Conservation (phyloP, 1,140 invertebrate species). For the Oryzaephilus surinamensis region DNA sequence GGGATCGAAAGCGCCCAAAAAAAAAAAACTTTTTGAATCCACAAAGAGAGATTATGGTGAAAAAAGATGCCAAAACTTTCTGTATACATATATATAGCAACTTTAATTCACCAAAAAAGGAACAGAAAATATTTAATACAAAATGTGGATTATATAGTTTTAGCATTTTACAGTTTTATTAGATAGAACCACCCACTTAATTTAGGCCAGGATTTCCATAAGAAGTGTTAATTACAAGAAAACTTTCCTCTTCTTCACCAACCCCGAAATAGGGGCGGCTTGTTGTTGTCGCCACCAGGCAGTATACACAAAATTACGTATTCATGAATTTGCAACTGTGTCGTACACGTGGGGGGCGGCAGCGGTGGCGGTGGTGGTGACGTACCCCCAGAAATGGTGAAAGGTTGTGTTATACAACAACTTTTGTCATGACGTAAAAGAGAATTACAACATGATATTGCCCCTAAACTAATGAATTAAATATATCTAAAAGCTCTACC, state of each 20-base stretch:
- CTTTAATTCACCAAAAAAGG: constrained; percentile 17
- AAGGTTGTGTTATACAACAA: no score
- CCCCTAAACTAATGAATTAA: no score
- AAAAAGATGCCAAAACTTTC: constrained; percentile 12
- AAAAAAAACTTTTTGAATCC: constrained; percentile 15
- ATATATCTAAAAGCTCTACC: no score
- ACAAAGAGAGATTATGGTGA: no score
- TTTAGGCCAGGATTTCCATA: constrained; percentile 30
- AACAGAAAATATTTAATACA: constrained; percentile 23
- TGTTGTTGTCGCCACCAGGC: neutral
- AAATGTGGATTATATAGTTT: constrained; percentile 26
- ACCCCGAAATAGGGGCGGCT: neutral
- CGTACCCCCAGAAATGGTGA: no score
- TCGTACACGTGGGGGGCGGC: no score
- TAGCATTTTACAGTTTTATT: constrained; percentile 18
- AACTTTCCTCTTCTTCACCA: constrained; percentile 19
- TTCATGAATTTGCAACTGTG: constrained; percentile 14
- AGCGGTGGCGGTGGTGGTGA: no score
- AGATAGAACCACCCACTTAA: constrained; percentile 21
- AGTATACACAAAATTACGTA: constrained; percentile 11
- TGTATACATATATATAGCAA: constrained; percentile 7
- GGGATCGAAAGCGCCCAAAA: constrained; percentile 4
- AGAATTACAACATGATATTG: no score
- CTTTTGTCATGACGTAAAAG: no score
- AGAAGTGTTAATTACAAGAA: constrained; percentile 31